These are phyloP conservation scores for Bucco capensis DNA, from an alignment of 2,113 vertebrate genomes.

Conservation along the genomic window DNA sequence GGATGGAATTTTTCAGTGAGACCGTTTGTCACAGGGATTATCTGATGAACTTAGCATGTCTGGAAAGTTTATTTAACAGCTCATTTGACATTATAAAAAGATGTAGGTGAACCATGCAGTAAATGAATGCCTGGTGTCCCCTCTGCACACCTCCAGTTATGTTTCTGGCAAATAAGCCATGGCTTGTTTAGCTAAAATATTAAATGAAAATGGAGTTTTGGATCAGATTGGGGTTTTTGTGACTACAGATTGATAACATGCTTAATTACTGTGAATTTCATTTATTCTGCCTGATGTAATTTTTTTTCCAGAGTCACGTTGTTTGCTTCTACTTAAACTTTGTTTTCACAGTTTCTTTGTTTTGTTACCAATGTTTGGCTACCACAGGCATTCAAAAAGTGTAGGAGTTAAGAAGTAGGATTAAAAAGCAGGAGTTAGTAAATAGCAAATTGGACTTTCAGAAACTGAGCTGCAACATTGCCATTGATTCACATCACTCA, in stretches of 20 bases:
- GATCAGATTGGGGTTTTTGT: background rate
- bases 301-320: background rate
- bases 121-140: background rate
- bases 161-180: background rate
- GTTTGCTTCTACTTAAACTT: background rate
- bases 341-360: background rate
- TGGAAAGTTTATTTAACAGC: slow-evolving; percentile 41
- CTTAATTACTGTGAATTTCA: background rate
- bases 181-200: background rate
- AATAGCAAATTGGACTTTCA: background rate
- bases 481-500: background rate
- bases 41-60: background rate
- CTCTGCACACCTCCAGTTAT: background rate
- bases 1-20: slow-evolving; percentile 22
- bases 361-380: background rate
- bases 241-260: background rate
- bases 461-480: background rate
- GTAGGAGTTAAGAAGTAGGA: background rate
- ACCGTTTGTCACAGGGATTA: slow-evolving; percentile 8
- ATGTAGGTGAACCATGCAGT: slow-evolving; percentile 3
- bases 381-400: background rate
- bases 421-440: background rate
- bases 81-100: slow-evolving; percentile 41
- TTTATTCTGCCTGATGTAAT: background rate
- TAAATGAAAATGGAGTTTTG: background rate